A percentile compares a stretch with the other conserved stretches of the same genome.
phyloP scores from a whole-genome alignment of 2,888 invertebrate genomes.

The Pecten maximus region DNA sequence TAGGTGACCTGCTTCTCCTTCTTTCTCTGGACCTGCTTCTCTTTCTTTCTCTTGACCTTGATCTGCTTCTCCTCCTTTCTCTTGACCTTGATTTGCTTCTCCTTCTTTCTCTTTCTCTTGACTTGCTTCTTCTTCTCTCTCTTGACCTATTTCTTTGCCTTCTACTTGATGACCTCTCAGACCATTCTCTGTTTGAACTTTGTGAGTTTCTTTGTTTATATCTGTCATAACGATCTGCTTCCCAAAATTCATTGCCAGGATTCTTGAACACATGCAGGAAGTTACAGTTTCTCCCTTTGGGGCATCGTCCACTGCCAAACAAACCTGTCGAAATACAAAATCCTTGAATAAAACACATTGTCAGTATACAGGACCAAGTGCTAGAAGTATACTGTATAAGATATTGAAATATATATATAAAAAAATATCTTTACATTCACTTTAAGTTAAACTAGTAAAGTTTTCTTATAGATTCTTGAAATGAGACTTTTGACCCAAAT shows the following conservation, averaged over 20 bases:
- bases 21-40: too few species aligned
- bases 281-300: constrained; percentile 94
- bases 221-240: constrained; percentile 73
- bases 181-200: constrained; percentile 19
- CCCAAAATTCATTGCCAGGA: constrained; percentile 87
- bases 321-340: constrained; percentile 85
- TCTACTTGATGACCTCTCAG: constrained; percentile 38
- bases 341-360: neutral
- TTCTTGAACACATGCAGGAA: constrained; percentile 95
- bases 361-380: too few species aligned
- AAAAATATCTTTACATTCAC: too few species aligned
- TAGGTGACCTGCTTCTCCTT: constrained; percentile 5
- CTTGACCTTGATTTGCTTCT: constrained; percentile 53
- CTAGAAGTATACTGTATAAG: too few species aligned
- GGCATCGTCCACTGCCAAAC: constrained; percentile 89
- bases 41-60: constrained; percentile 51
- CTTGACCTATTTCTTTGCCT: constrained; percentile 48
- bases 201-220: constrained; percentile 43
- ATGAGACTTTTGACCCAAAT: neutral
- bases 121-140: constrained; percentile 46
- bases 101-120: constrained; percentile 42
- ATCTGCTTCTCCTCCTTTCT: constrained; percentile 58
- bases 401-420: too few species aligned
- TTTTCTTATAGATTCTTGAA: neutral
- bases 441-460: too few species aligned